These are phyloP conservation scores for Neolamprologus fasciatus DNA, from an alignment of 2,113 vertebrate genomes.

Conservation along the genomic window DNA sequence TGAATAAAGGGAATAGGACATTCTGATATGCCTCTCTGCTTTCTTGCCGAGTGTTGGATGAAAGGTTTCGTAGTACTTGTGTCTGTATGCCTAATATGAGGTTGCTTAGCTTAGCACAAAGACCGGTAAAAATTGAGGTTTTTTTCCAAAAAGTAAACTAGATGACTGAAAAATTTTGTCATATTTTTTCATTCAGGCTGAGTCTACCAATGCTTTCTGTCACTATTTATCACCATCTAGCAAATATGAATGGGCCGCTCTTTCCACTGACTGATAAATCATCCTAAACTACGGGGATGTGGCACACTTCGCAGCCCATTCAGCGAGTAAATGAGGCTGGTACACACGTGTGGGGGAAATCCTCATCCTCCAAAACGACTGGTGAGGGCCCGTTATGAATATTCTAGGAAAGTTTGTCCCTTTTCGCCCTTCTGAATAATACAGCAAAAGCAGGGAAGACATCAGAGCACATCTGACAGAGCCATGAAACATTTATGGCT, in stretches of 20 bases:
- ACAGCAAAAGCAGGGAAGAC: slow-evolving; percentile 59
- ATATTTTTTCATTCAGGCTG: background rate
- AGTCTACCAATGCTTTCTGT: background rate
- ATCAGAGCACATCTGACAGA: slow-evolving; percentile 63
- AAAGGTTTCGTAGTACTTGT: background rate
- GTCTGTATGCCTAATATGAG: background rate
- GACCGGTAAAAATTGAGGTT: rapidly evolving
- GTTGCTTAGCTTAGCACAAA: background rate
- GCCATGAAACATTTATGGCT: slow-evolving; percentile 67
- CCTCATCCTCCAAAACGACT: background rate
- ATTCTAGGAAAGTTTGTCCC: slow-evolving; percentile 63
- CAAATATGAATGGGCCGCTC: background rate
- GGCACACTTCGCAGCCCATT: slow-evolving; percentile 21
- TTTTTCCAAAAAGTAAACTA: background rate
- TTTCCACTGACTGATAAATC: background rate
- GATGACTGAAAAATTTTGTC: background rate
- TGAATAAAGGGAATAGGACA: background rate
- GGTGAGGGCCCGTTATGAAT: slow-evolving; percentile 39
- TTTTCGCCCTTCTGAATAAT: slow-evolving; percentile 67
- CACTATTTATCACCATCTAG: background rate
- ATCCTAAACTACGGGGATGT: background rate
- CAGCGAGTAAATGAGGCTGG: slow-evolving; percentile 10
- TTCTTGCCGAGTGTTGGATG: background rate
- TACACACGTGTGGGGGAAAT: background rate
- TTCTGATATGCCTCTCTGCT: background rate